These are phyloP conservation scores for Microlaimidae sp. DNA, from an alignment of 2,888 invertebrate genomes.

Conservation along the genomic window DNA sequence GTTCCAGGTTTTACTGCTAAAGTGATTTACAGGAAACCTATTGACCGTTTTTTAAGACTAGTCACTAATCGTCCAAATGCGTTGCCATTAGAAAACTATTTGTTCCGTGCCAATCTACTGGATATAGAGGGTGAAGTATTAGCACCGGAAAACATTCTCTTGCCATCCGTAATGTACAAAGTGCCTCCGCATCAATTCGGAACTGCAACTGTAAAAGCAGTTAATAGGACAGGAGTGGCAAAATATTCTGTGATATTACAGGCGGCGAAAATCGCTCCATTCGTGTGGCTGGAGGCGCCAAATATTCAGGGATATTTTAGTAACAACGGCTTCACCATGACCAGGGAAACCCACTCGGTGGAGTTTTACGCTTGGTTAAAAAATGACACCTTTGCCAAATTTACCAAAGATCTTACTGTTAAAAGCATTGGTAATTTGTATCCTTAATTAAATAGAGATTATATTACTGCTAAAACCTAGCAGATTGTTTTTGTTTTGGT, in stretches of 20 bases:
- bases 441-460: too few species aligned
- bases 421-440: constrained; percentile 7
- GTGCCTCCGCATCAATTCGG: constrained; percentile 16
- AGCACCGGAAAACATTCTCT: constrained; percentile 5
- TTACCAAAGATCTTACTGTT: constrained; percentile 1
- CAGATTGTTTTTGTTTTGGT: too few species aligned
- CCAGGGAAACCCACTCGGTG: background rate
- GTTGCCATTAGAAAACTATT: background rate
- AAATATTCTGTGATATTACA: background rate
- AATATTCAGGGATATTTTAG: constrained; percentile 21
- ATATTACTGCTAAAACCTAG: too few species aligned
- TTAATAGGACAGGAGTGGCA: background rate
- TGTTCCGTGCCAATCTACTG: too few species aligned
- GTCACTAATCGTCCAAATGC: background rate
- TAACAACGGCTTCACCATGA: constrained; percentile 27
- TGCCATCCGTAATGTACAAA: constrained; percentile 5
- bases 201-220: constrained; percentile 16
- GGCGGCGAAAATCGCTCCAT: constrained; percentile 20
- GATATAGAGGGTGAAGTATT: too few species aligned
- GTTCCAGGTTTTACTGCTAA: too few species aligned
- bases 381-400: background rate
- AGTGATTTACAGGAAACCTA: too few species aligned
- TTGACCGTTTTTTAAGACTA: too few species aligned
- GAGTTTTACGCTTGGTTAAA: constrained; percentile 3
- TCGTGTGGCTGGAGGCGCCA: constrained; percentile 26